Percentiles rank a stretch among this genome's conserved stretches.
Conservation (phyloP, 2,888 invertebrate species). For the Campoplex nolae region DNA sequence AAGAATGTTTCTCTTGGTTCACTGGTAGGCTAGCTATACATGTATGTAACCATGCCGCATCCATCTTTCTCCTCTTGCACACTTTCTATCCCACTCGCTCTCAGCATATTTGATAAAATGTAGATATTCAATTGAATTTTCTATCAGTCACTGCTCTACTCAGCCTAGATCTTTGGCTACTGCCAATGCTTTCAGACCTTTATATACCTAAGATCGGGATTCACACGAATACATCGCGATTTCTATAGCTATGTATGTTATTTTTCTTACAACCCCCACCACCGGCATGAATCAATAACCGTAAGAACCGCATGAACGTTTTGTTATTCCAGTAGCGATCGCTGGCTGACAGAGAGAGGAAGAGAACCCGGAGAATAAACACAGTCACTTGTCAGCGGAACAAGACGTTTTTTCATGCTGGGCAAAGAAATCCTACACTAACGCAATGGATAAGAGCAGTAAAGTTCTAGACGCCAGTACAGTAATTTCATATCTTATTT, state of each 20-base stretch:
- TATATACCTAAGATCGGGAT: constrained; percentile 16
- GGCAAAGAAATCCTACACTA: constrained; percentile 42
- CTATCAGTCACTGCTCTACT: constrained; percentile 48
- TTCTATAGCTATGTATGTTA: constrained; percentile 14
- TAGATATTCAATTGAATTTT: constrained; percentile 62
- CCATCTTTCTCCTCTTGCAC: constrained; percentile 32
- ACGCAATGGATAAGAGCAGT: constrained; percentile 1
- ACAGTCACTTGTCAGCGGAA: constrained; percentile 56
- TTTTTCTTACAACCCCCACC: constrained; percentile 50
- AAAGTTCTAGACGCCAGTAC: constrained; percentile 23
- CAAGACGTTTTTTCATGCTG: constrained; percentile 39
- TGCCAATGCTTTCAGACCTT: constrained; percentile 21
- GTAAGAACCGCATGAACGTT: constrained; percentile 57
- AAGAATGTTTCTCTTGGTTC: constrained; percentile 23
- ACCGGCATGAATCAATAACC: constrained; percentile 60
- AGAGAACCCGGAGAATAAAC: constrained; percentile 30
- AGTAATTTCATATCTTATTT: constrained; percentile 31
- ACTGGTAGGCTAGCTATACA: neutral
- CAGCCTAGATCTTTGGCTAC: constrained; percentile 34
- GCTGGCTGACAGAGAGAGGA: neutral
- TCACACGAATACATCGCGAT: constrained; percentile 2
- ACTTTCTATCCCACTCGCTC: constrained; percentile 25
- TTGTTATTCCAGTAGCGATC: constrained; percentile 53
- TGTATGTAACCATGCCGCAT: constrained; percentile 20
- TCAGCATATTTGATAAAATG: constrained; percentile 59